These are phyloP conservation scores for Meiosimyza decipiens DNA, from an alignment of 2,888 invertebrate species.

Conservation along the genomic window DNA sequence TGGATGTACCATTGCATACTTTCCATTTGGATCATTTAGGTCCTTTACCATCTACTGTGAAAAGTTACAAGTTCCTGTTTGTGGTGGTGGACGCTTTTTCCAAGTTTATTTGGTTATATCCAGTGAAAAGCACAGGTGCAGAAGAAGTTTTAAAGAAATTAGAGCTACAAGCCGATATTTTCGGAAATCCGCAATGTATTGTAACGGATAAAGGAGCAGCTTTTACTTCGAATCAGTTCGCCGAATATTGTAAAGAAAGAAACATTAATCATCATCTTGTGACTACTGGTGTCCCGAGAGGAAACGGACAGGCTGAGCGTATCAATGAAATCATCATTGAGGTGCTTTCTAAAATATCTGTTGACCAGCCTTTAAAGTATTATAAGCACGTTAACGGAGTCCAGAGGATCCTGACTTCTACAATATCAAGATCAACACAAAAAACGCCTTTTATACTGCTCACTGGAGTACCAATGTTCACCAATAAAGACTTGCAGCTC, in stretches of 20 bases:
- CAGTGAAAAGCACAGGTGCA: conserved; percentile 6
- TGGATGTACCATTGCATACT: no score
- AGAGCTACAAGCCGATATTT: conserved; percentile 10
- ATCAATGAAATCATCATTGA: background rate
- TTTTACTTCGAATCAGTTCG: conserved; percentile 23
- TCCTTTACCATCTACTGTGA: conserved; percentile 26
- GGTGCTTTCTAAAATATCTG: background rate
- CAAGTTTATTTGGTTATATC: background rate
- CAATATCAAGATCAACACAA: no score
- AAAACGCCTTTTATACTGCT: background rate
- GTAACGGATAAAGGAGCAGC: conserved; percentile 35
- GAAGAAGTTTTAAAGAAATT: conserved; percentile 26
- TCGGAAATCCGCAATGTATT: conserved; percentile 28
- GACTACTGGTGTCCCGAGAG: conserved; percentile 28
- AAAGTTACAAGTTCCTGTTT: conserved; percentile 27
- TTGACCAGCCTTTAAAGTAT: background rate
- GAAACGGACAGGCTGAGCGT: conserved; percentile 15
- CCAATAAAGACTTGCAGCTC: background rate
- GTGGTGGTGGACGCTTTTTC: conserved; percentile 32
- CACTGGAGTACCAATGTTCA: background rate
- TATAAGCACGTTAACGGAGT: background rate
- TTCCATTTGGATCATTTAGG: conserved; percentile 34
- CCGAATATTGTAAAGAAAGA: background rate
- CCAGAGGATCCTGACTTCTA: background rate
- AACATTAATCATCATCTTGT: conserved; percentile 26